phyloP scores from a whole-genome alignment of 2,797 vertebrate genomes.

The Nothura maculosa region DNA sequence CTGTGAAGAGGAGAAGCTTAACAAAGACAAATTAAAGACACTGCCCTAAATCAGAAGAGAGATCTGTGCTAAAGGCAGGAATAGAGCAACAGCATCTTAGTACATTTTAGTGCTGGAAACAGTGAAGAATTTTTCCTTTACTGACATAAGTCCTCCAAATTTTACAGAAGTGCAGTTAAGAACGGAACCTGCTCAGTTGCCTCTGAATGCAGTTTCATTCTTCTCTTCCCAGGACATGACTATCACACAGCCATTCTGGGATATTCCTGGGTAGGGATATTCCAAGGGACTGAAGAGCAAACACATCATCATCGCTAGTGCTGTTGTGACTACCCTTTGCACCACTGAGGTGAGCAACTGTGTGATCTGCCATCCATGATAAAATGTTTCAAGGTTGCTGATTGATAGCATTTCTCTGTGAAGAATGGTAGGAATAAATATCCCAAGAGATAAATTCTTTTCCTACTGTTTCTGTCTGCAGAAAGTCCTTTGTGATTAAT shows the following conservation, averaged over 20 bases:
- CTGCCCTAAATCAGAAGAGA: neutral
- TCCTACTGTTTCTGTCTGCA: neutral
- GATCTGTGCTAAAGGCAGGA: neutral
- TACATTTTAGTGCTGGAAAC: neutral
- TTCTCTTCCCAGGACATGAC: neutral
- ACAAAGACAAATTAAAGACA: neutral
- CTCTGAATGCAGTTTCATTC: conserved; percentile 3
- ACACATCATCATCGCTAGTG: neutral
- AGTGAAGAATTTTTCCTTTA: neutral
- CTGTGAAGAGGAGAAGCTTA: neutral
- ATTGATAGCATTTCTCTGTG: neutral
- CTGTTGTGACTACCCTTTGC: neutral
- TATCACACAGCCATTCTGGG: neutral
- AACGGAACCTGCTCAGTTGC: neutral
- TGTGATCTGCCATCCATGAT: neutral
- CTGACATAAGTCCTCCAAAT: neutral
- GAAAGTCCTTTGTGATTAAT: neutral
- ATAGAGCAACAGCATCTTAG: neutral
- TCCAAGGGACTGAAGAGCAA: neutral
- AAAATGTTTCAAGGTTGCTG: neutral
- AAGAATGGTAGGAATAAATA: neutral
- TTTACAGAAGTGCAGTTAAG: neutral
- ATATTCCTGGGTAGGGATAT: neutral
- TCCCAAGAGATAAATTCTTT: neutral
- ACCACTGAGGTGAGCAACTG: neutral